Evolutionary conservation across 1,140 invertebrate genomes (phyloP).

Genomic region (Cecropterus lyciades): DNA sequence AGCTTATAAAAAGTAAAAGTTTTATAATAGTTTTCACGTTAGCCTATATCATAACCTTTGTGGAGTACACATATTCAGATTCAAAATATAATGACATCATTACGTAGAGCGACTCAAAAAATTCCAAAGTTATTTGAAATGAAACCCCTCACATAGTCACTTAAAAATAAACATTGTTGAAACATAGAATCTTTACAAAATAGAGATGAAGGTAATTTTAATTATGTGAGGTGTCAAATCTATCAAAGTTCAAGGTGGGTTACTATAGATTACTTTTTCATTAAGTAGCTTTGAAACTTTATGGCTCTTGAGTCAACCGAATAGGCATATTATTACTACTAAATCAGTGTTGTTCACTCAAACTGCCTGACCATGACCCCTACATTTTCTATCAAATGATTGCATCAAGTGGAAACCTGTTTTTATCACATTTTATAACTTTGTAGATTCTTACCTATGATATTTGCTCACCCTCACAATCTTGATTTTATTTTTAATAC

Average conservation of each 20-base stretch:
- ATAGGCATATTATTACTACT: conserved; percentile 16
- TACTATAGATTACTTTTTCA: conserved; percentile 8
- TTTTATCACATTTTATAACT: conserved; percentile 20
- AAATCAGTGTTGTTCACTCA: not conserved
- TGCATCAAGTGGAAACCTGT: conserved; percentile 17
- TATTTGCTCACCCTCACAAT: no score
- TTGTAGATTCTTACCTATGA: no score
- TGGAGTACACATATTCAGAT: not conserved
- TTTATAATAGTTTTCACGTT: not conserved
- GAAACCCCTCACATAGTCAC: not conserved
- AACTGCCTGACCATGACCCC: conserved; percentile 25
- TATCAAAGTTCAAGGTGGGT: conserved; percentile 24
- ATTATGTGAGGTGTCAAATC: conserved; percentile 2
- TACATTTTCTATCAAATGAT: conserved; percentile 29
- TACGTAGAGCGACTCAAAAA: not conserved
- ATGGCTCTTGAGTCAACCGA: conserved; percentile 6
- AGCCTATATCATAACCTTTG: not conserved
- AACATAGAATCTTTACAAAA: no score
- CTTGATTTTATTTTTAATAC: no score
- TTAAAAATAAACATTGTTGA: not conserved
- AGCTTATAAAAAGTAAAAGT: not conserved
- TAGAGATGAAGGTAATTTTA: not conserved
- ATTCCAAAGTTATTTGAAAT: no score
- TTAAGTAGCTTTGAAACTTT: not conserved
- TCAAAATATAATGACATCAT: conserved; percentile 5